These are phyloP conservation scores for Dendroctonus valens DNA, from an alignment of 1,140 invertebrate species.

Conservation along the genomic window DNA sequence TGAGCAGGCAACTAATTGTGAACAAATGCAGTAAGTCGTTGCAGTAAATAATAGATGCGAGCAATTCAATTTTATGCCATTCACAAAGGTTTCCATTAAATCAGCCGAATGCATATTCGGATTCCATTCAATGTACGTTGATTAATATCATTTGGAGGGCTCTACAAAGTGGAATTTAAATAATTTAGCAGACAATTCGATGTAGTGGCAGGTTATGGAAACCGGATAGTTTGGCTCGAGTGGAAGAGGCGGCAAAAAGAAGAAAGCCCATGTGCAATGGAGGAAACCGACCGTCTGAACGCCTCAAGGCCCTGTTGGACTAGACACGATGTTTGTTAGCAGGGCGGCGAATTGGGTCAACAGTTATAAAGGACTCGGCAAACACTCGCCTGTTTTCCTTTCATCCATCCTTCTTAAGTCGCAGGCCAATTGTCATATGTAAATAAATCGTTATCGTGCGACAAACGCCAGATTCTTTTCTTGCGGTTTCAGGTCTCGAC, in stretches of 20 bases:
- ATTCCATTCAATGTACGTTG: not conserved
- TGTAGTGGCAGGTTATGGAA: not conserved
- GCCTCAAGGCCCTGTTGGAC: too few species aligned
- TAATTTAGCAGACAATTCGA: not conserved
- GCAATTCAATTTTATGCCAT: not conserved
- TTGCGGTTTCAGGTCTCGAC: conserved; percentile 7
- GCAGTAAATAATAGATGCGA: not conserved
- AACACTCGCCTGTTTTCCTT: conserved; percentile 20
- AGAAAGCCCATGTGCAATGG: too few species aligned
- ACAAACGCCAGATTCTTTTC: conserved; percentile 9
- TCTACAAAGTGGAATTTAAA: not conserved
- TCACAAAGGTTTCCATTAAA: not conserved
- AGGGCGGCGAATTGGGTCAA: conserved; percentile 4
- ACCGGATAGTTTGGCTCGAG: not conserved
- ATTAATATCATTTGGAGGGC: not conserved
- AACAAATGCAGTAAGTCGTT: too few species aligned
- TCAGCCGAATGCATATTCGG: not conserved
- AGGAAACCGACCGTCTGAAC: too few species aligned
- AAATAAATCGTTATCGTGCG: conserved; percentile 23
- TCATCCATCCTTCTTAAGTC: conserved; percentile 15
- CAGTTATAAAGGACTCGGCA: conserved; percentile 7
- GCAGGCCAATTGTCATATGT: conserved; percentile 21
- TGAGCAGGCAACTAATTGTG: too few species aligned
- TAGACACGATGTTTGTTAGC: too few species aligned
- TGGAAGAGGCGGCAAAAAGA: too few species aligned